phyloP scores from a whole-genome alignment of 1,140 invertebrate genomes.

The Drosophila nigromelanica region DNA sequence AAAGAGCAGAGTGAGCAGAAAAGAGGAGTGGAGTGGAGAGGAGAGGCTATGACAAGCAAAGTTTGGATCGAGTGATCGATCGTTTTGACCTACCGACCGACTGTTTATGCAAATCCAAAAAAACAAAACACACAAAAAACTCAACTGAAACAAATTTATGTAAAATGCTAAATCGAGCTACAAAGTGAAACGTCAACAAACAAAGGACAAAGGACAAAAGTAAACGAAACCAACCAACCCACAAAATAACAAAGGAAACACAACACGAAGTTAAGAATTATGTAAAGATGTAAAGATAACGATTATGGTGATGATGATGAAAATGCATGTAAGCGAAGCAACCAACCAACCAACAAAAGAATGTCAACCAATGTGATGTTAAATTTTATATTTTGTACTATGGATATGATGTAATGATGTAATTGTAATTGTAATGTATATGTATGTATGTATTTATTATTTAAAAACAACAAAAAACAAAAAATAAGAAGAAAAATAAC shows the following conservation, averaged over 20 bases:
- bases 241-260: conserved; percentile 48
- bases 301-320: conserved; percentile 34
- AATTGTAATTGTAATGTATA: conserved; percentile 79
- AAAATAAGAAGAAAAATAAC: conserved; percentile 13
- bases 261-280: conserved; percentile 23
- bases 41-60: conserved; percentile 56
- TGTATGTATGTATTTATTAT: conserved; percentile 79
- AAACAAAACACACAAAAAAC: conserved; percentile 27
- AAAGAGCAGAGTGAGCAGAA: not conserved
- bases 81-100: conserved; percentile 61
- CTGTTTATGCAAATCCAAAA: conserved; percentile 49
- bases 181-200: conserved; percentile 12
- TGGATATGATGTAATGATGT: conserved; percentile 73
- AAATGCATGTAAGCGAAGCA: conserved; percentile 69
- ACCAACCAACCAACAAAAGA: conserved; percentile 82
- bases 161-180: conserved; percentile 52
- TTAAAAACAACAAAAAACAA: conserved; percentile 67
- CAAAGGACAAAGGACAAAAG: conserved; percentile 29
- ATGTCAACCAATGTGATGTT: conserved; percentile 83
- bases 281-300: conserved; percentile 5
- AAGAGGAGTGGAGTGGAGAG: conserved; percentile 3
- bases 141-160: conserved; percentile 50
- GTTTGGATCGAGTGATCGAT: conserved; percentile 60
- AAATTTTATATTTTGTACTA: conserved; percentile 83
- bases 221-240: conserved; percentile 71